Evolutionary conservation across 2,797 vertebrate species (phyloP).

Genomic region (Geotria australis): DNA sequence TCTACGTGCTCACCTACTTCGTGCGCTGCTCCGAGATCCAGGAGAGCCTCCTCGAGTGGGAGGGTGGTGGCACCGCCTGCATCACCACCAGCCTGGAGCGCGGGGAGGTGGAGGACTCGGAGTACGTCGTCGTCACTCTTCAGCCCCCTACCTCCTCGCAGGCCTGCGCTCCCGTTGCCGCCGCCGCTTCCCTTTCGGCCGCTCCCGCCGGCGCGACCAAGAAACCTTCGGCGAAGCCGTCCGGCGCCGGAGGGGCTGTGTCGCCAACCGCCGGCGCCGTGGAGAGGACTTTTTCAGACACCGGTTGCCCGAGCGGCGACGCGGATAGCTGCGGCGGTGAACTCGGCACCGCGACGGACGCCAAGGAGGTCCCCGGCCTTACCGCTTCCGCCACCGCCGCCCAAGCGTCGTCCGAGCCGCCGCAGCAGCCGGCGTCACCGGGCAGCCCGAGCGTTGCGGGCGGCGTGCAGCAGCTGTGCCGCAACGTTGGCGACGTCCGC

Average conservation of each 20-base stretch:
- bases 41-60: conserved; percentile 68
- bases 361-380: background rate
- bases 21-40: conserved; percentile 90
- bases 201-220: background rate
- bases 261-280: no score
- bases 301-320: no score
- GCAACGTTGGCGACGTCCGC: background rate
- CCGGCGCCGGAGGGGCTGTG: no score
- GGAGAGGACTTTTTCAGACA: no score
- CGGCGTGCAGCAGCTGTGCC: background rate
- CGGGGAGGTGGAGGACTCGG: conserved; percentile 84
- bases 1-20: conserved; percentile 92
- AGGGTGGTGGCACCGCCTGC: conserved; percentile 46
- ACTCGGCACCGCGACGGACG: background rate
- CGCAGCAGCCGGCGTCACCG: no score
- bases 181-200: no score
- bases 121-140: conserved; percentile 80
- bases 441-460: no score
- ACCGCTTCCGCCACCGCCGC: background rate
- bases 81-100: conserved; percentile 81
- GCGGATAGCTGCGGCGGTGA: no score
- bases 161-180: no score
- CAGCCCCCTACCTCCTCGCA: conserved; percentile 11
- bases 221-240: background rate
- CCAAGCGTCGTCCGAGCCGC: background rate